Base-by-base conservation (phyloP, 2,888 invertebrate genomes). In the Therioaphis trifolii region DNA sequence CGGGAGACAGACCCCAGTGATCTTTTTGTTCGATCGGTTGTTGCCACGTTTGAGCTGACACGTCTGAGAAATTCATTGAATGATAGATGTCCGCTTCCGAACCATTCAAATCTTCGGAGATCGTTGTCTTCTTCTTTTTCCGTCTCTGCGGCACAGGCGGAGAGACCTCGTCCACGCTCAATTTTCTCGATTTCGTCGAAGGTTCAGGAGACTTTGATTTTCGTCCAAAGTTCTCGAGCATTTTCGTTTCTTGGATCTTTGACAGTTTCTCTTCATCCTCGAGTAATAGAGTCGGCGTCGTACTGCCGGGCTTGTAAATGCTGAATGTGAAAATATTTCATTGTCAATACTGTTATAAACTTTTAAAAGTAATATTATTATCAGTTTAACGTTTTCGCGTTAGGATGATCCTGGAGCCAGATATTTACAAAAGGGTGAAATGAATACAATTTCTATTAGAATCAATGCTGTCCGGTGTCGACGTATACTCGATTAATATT, bases 1-100 rank as follows among this genome's bases (percentile, higher is more conserved):
- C 46, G n/a, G 80, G 72, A 29, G 63, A 3, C 18, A 82, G 71
- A 11, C 80, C 80, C 80, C 80, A 82, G n/a, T 82, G 80, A 29
- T 82, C 80, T 4, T 82, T 82, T 35, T 82, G 72, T 63, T 82
- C 80, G 18, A 82, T 82, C 18, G 80, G 80, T 21, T 82, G 71
- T 35, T 82, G 72, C 35, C 18, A 40, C 0, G 49, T 35, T 18
- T 82, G 63, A 14, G n/a, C 0, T 1, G 80, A 80, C 21, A 49
- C 21, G 29, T 80, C 72, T n/a, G 35, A 7, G 46, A 18, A 61
- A 58, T 46, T 71, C 40, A 43, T 40, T 0, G 80, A 80, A 24
- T 58, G 46, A 14, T 58, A 72, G 29, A 58, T 40, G 35, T 72
- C 49, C 7, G 46, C 18, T 18, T 71, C 72, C 2, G 72, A 63